Conservation (phyloP, 2,113 vertebrate genomes). For the Cyanoderma ruficeps region DNA sequence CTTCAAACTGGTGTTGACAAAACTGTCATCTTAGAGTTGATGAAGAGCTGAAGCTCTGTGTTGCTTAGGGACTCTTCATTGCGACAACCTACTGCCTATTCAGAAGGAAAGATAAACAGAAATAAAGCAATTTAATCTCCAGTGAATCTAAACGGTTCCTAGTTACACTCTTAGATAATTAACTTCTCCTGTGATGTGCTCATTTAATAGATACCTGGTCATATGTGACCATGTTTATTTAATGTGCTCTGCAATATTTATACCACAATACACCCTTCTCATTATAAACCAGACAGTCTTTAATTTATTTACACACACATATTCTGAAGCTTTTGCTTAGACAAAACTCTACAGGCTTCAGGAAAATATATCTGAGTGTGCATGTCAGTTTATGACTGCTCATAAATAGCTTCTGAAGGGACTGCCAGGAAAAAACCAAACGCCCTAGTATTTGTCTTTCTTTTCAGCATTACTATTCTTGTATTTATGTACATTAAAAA, state of each 20-base stretch:
- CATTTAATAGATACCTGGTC: conserved; percentile 52
- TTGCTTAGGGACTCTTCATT: conserved; percentile 13
- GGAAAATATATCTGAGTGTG: not conserved
- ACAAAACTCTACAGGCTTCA: not conserved
- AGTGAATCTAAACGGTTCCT: not conserved
- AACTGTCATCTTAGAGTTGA: not conserved
- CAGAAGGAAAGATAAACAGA: conserved; percentile 36
- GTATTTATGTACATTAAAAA: not conserved
- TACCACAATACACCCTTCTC: not conserved
- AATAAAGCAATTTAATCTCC: conserved; percentile 48
- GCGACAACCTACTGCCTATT: not conserved
- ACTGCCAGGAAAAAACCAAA: not conserved
- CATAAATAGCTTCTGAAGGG: not conserved
- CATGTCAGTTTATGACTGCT: not conserved
- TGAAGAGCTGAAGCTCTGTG: not conserved
- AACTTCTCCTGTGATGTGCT: conserved; percentile 33
- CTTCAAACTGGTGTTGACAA: not conserved
- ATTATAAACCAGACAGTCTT: conserved; percentile 9
- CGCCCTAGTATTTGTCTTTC: not conserved
- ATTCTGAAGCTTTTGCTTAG: conserved; percentile 6
- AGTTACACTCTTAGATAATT: conserved; percentile 32
- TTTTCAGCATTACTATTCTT: not conserved
- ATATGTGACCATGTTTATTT: conserved; percentile 59
- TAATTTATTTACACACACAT: not conserved
- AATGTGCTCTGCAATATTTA: conserved; percentile 35